phyloP scores from a whole-genome alignment of 2,113 vertebrate species.

The Hyla sarda region DNA sequence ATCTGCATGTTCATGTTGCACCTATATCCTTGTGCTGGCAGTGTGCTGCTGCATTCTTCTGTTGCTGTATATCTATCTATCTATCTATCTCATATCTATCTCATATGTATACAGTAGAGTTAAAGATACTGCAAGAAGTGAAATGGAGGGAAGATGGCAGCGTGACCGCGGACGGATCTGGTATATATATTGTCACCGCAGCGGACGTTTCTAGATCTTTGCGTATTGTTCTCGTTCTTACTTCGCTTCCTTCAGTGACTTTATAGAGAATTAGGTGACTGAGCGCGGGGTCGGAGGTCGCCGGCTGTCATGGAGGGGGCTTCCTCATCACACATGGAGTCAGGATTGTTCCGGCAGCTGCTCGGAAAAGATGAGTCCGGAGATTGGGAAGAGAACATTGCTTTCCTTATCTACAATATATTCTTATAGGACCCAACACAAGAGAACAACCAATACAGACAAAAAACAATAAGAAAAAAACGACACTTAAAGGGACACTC shows the following conservation, averaged over 20 bases:
- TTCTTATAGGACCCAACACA: neutral
- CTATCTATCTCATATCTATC: neutral
- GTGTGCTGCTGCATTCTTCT: too few species aligned
- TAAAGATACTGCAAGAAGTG: too few species aligned
- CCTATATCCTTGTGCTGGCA: too few species aligned
- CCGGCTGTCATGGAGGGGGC: neutral
- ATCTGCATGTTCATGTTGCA: too few species aligned
- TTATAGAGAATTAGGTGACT: neutral
- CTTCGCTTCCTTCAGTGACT: neutral
- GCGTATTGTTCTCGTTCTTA: constrained; percentile 20
- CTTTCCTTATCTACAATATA: constrained; percentile 33
- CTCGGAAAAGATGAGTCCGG: neutral
- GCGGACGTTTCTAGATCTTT: too few species aligned
- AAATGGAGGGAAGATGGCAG: too few species aligned
- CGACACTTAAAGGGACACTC: too few species aligned
- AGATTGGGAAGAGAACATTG: constrained; percentile 35
- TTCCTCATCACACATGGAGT: neutral
- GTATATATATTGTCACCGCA: neutral
- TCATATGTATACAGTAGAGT: too few species aligned
- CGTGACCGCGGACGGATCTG: too few species aligned
- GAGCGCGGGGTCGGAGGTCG: neutral
- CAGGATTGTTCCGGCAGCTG: constrained; percentile 20
- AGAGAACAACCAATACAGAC: neutral
- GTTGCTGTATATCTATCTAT: too few species aligned
- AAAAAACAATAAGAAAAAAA: too few species aligned